Base-by-base conservation (phyloP, 2,888 invertebrate species). In the Yponomeuta evonymella region DNA sequence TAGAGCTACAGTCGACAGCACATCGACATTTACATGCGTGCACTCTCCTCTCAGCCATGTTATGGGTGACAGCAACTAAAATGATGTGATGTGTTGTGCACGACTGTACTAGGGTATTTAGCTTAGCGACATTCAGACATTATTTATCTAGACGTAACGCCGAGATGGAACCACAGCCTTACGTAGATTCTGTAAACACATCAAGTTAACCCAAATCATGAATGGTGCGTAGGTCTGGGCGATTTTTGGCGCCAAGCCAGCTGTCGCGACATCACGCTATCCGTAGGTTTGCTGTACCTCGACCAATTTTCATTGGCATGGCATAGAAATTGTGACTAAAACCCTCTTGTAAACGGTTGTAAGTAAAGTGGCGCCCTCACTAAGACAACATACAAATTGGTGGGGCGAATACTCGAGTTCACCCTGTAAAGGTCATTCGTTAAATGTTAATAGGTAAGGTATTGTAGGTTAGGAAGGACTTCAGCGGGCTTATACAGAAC, bases 161-260 rank as follows among this genome's bases (percentile, higher is more conserved):
- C 33, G 12, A 29, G 65, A 65, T 65, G 65, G 65, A 8, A 29
- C 65, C 65, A 30, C 65, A 29, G 12, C 2, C 30, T 6, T 33
- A 58, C 51, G 51, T 58, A 58, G 51, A 58, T 58, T 29, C 65
- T 65, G 65, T 30, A 65, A 65, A 67, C 67, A 67, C 68, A 68
- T 68, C 48, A 51, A 68, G 48, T 68, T 48, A 51, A 51, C 68
- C 68, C 48, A 30, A 30, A 68, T 68, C 68, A 68, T 68, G 68
- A 68, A 68, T 68, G 68, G 30, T 30, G 68, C 51, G 68, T 29
- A 48, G 51, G 68, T 68, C 29, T 51, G 29, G 30, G 67, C 67
- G 12, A 12, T 72, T 69, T 72, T 72, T 74, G 76, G 74, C 76
- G 8, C 30, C 29, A 10, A 29, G 68, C 68, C 68, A 68, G 29